Base-by-base conservation (phyloP, 2,113 vertebrate genomes). In the Lucifuga dentata region DNA sequence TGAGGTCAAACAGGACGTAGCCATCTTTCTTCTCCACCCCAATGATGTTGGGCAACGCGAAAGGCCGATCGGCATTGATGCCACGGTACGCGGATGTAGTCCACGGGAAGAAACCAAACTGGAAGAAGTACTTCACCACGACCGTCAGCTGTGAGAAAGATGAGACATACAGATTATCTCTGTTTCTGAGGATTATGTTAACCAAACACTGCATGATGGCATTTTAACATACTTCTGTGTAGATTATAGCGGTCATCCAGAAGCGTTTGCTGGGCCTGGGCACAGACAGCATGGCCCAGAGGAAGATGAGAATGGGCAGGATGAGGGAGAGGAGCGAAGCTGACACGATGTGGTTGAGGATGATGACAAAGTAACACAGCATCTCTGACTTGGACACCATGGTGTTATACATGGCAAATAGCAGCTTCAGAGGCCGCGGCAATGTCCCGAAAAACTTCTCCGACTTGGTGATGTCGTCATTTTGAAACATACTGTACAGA, bases 41-140 rank as follows among this genome's bases (percentile, higher is more conserved):
- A 0, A 69, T 64, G 19, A 85, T 75, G 62, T 89, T 88, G 68
- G 94, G 94, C 72, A 93, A 83, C 21, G 93, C 88, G 3, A 93
- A 94, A 0, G 90, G 93, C 45, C 91, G 92, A 10, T 92, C 93
- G 0, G 88, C 87, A 1, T 71, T 88, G 76, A 92, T 86, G 56
- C 93, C 93, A 21, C 89, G 80, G 41, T 89, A 90, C 11, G 72
- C 51, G 17, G 91, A 90, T 21, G 92, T 93, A 36, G 93, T 89
- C 93, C 93, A 91, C 11, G 95, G 93, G 76, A 94, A 93, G 78
- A 94, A 93, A 35, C 94, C 94, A 68, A 93, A 93, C 90, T 93
- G 90, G 50, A 88, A 93, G 72, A 94, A 94, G 70, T 93, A 95
- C 90, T 93, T 95, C 58, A 94, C 84, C 68, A 92, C 88, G 58